Conservation (phyloP, 2,888 invertebrate species). For the Parnassius apollo region DNA sequence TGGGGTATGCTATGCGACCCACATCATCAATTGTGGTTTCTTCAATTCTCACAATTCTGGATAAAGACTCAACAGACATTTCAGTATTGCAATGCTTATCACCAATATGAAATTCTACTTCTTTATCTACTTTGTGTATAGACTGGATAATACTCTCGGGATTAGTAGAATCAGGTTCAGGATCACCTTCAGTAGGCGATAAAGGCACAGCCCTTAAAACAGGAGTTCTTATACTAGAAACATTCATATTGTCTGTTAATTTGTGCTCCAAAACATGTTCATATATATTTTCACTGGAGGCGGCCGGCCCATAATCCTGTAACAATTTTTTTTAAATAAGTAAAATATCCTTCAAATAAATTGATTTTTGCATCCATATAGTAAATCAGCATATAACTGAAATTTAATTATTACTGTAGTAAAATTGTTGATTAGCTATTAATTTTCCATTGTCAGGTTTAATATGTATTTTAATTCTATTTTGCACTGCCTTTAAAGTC, state of each 20-base stretch:
- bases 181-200: conserved; percentile 61
- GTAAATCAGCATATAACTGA: too few species aligned
- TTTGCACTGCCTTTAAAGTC: background rate
- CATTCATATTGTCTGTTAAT: conserved; percentile 73
- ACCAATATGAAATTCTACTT: conserved; percentile 68
- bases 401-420: too few species aligned
- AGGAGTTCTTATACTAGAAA: conserved; percentile 71
- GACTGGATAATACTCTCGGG: conserved; percentile 72
- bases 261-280: conserved; percentile 72
- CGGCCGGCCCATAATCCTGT: conserved; percentile 79
- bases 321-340: conserved; percentile 47
- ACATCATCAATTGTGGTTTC: conserved; percentile 64
- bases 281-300: conserved; percentile 77
- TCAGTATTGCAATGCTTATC: conserved; percentile 64
- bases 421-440: background rate
- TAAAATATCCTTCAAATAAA: conserved; percentile 4
- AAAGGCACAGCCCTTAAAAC: conserved; percentile 67
- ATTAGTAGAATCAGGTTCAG: conserved; percentile 75
- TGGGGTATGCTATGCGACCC: conserved; percentile 65
- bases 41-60: conserved; percentile 70
- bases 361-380: too few species aligned
- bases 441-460: conserved; percentile 20
- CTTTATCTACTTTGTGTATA: conserved; percentile 60
- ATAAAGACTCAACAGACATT: conserved; percentile 67
- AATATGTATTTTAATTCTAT: background rate